Evolutionary conservation across 2,113 vertebrate species (phyloP).

Genomic region (Centropus unirufus): DNA sequence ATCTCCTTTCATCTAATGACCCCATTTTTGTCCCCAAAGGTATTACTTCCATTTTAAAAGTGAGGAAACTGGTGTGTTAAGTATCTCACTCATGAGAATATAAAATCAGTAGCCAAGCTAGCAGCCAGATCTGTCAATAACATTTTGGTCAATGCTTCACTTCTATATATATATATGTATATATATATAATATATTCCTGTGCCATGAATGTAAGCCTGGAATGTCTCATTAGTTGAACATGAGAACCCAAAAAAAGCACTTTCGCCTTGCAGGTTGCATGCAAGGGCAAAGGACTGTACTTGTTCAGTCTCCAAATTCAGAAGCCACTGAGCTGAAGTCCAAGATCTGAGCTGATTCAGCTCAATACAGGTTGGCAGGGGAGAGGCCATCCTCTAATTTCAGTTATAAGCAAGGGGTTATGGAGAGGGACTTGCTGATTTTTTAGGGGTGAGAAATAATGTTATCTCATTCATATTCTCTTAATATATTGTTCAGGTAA

Average conservation of each 20-base stretch:
- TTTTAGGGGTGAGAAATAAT: background rate
- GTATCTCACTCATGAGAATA: background rate
- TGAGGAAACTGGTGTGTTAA: background rate
- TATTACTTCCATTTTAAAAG: background rate
- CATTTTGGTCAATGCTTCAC: background rate
- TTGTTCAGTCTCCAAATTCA: background rate
- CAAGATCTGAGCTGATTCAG: background rate
- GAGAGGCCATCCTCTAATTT: background rate
- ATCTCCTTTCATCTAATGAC: background rate
- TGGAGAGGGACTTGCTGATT: background rate
- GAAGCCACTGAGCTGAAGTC: background rate
- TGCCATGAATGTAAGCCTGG: background rate
- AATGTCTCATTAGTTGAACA: background rate
- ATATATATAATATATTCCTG: background rate
- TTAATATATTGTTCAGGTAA: background rate
- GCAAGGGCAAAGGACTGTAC: background rate
- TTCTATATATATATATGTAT: no score
- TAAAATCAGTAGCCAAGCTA: background rate
- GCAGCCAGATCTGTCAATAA: background rate
- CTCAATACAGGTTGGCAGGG: background rate
- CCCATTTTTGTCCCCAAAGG: rapidly evolving
- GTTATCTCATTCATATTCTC: rapidly evolving
- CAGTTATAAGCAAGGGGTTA: background rate
- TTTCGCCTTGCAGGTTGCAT: rapidly evolving
- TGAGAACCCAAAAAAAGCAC: background rate